Percentiles rank a stretch among this genome's conserved stretches.
phyloP scores from a whole-genome alignment of 2,888 invertebrate genomes.

The Eilema sororculum region DNA sequence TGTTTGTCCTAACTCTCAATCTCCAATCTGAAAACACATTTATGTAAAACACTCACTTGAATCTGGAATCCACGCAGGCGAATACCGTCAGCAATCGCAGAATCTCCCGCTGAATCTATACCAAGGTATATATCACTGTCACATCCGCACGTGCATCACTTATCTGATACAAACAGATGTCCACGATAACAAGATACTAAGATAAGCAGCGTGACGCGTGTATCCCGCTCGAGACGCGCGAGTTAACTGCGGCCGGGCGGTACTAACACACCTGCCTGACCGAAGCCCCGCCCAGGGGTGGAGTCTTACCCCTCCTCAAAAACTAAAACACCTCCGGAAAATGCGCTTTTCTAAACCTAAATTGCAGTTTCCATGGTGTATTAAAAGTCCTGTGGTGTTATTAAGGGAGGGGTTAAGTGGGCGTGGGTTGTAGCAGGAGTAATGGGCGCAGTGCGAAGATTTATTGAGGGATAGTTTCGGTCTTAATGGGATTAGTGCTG shows the following conservation, averaged over 20 bases:
- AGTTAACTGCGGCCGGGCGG: conserved; percentile 59
- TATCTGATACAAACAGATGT: conserved; percentile 45
- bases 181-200: conserved; percentile 46
- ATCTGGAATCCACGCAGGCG: conserved; percentile 10
- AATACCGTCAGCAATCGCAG: conserved; percentile 6
- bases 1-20: not conserved
- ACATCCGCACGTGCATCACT: conserved; percentile 45
- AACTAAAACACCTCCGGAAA: conserved; percentile 46
- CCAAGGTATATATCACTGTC: conserved; percentile 45
- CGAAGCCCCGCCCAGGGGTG: conserved; percentile 35
- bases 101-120: not conserved
- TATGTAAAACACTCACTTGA: conserved; percentile 33
- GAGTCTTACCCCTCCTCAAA: conserved; percentile 33
- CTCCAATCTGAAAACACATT: not conserved
- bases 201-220: conserved; percentile 54
- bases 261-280: conserved; percentile 44
- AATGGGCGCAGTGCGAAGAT: conserved; percentile 66
- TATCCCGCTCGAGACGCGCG: conserved; percentile 61
- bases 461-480: conserved; percentile 70
- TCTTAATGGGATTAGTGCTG: conserved; percentile 78
- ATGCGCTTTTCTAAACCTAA: conserved; percentile 65
- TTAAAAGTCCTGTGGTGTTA: conserved; percentile 27
- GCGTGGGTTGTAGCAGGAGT: conserved; percentile 57
- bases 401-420: conserved; percentile 44
- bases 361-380: conserved; percentile 48